Percentiles rank a stretch among this genome's conserved stretches.
Evolutionary conservation across 2,888 invertebrate genomes (phyloP).

Genomic region (Artemia sp.): DNA sequence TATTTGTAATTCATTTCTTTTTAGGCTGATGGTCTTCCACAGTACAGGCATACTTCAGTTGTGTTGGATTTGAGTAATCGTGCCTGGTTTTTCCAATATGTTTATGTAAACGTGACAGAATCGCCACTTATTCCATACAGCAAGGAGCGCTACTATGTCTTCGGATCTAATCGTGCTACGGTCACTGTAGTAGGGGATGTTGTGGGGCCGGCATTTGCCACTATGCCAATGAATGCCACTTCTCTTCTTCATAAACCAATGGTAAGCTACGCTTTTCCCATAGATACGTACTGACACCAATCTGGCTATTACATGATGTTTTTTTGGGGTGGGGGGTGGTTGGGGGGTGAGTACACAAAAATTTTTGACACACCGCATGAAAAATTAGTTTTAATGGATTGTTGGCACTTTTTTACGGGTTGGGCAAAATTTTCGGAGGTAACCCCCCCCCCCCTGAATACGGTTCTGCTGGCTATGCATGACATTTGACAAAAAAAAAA

Average conservation of each 20-base stretch:
- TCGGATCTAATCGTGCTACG: conserved; percentile 69
- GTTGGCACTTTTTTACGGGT: too few species aligned
- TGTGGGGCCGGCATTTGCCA: conserved; percentile 78
- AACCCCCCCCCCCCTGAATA: too few species aligned
- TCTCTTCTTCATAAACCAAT: conserved; percentile 61
- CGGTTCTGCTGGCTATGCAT: too few species aligned
- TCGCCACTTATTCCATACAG: conserved; percentile 81
- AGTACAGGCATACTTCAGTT: conserved; percentile 77
- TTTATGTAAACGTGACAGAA: conserved; percentile 89
- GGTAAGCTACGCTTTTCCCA: conserved; percentile 34
- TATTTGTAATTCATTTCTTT: conserved; percentile 25
- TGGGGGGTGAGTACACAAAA: neutral
- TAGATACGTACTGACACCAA: neutral
- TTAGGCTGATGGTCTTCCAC: conserved; percentile 73
- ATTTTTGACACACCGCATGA: too few species aligned
- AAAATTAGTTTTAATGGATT: too few species aligned
- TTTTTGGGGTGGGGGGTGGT: neutral
- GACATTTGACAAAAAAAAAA: too few species aligned
- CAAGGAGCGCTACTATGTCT: conserved; percentile 76
- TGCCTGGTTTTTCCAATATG: conserved; percentile 77
- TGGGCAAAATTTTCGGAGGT: too few species aligned
- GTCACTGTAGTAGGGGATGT: conserved; percentile 77
- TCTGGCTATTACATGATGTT: conserved; percentile 14
- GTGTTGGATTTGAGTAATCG: conserved; percentile 78
- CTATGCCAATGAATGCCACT: conserved; percentile 75